Evolutionary conservation across 2,113 vertebrate genomes (phyloP).

Genomic region (Pygoscelis adeliae): DNA sequence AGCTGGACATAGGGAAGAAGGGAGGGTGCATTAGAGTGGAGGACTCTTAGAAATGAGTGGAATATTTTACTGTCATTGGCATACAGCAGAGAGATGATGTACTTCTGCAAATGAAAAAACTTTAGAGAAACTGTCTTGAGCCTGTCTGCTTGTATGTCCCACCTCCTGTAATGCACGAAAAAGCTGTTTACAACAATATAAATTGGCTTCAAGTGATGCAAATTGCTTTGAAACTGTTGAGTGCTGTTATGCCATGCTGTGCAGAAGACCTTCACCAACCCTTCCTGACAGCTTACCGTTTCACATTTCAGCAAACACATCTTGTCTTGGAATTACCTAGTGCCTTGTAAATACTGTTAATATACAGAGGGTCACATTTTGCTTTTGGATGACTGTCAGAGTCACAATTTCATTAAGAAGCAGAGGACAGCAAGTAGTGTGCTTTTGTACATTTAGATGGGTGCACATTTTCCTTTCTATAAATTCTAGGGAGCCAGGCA

Average conservation of each 20-base stretch:
- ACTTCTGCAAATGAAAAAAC: background rate
- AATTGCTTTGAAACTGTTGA: background rate
- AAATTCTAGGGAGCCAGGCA: background rate
- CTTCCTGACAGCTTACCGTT: background rate
- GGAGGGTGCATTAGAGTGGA: background rate
- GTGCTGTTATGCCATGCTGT: background rate
- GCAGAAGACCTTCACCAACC: background rate
- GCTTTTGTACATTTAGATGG: background rate
- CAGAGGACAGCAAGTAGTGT: background rate
- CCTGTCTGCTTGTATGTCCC: background rate
- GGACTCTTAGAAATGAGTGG: background rate
- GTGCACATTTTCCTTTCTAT: background rate
- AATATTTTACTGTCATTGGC: background rate
- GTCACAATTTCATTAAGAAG: background rate
- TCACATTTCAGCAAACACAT: background rate
- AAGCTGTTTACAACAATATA: background rate
- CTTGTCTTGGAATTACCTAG: constrained; percentile 29
- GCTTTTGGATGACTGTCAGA: background rate
- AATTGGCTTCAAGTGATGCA: background rate
- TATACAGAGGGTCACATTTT: background rate
- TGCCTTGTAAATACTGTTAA: background rate
- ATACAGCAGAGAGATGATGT: background rate
- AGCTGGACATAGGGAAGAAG: background rate
- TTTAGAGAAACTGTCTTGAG: background rate
- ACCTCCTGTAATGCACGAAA: background rate